phyloP scores from a whole-genome alignment of 2,113 vertebrate genomes.

The Mesoclemmys tuberculata region DNA sequence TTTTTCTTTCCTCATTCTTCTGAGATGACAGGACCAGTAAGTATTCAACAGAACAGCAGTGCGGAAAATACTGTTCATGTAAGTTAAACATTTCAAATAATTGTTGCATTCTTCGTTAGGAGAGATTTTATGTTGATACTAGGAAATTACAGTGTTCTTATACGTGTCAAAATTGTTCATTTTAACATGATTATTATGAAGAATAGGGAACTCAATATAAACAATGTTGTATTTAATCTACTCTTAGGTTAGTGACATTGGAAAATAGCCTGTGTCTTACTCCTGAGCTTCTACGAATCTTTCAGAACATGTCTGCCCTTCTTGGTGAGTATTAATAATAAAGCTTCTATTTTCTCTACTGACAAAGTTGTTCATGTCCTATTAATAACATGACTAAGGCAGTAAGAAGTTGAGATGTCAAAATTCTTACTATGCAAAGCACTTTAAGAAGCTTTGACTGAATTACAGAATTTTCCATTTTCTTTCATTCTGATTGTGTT shows the following conservation, averaged over 20 bases:
- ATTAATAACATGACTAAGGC: neutral
- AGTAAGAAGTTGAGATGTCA: neutral
- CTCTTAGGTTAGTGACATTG: slow-evolving; percentile 93
- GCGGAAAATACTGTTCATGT: neutral
- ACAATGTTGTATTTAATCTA: neutral
- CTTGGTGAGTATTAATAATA: slow-evolving; percentile 84
- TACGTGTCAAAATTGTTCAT: neutral
- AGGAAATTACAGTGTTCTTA: neutral
- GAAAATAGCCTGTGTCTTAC: slow-evolving; percentile 93
- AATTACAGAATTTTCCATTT: neutral
- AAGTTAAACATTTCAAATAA: neutral
- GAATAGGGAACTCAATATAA: neutral
- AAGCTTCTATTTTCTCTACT: neutral
- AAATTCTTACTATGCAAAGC: neutral
- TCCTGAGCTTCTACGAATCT: slow-evolving; percentile 92
- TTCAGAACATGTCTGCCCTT: slow-evolving; percentile 97
- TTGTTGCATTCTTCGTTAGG: neutral
- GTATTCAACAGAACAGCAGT: slow-evolving; percentile 13
- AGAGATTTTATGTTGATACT: neutral
- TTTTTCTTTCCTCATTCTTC: neutral
- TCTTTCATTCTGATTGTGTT: neutral
- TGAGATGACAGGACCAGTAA: neutral
- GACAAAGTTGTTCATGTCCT: neutral
- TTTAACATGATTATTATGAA: neutral
- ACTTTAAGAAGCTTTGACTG: neutral